Percentiles rank a stretch among this genome's conserved stretches.
These are phyloP conservation scores for Anthrax anthrax DNA, from an alignment of 2,888 invertebrate genomes.

Conservation along the genomic window DNA sequence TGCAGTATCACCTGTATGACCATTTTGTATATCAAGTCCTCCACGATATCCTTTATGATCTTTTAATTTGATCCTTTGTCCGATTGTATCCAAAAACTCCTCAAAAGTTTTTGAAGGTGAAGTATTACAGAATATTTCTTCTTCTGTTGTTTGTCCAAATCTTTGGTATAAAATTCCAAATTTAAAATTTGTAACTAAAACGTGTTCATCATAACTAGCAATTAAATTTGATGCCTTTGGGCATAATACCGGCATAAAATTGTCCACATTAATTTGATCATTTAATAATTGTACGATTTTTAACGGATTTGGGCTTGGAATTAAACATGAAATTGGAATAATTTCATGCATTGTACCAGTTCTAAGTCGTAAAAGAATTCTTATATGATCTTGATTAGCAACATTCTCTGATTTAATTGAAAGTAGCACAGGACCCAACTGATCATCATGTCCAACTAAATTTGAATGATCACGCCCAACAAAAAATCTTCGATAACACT, in stretches of 20 bases:
- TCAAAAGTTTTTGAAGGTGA: constrained; percentile 81
- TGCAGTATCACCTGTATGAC: constrained; percentile 90
- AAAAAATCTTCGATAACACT: constrained; percentile 86
- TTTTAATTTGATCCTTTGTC: constrained; percentile 74
- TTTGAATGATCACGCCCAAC: constrained; percentile 92
- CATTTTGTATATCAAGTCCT: constrained; percentile 88
- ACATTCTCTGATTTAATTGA: constrained; percentile 87
- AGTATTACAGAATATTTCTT: constrained; percentile 88
- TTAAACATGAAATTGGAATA: constrained; percentile 63
- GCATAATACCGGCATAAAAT: constrained; percentile 73
- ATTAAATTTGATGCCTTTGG: constrained; percentile 82
- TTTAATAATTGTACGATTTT: constrained; percentile 82
- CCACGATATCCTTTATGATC: constrained; percentile 93
- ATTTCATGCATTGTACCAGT: constrained; percentile 85
- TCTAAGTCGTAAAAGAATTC: constrained; percentile 71
- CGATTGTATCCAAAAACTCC: constrained; percentile 81
- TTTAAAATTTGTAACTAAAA: constrained; percentile 90
- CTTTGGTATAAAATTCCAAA: constrained; percentile 95
- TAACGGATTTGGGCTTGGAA: constrained; percentile 60
- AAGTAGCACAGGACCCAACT: constrained; percentile 78
- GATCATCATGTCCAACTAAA: constrained; percentile 77
- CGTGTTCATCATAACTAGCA: constrained; percentile 91
- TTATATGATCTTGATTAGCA: constrained; percentile 79
- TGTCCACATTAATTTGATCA: constrained; percentile 74
- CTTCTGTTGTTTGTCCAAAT: constrained; percentile 88